Base-by-base conservation (phyloP, 2,888 invertebrate species). In the Clepsis dumicolana region DNA sequence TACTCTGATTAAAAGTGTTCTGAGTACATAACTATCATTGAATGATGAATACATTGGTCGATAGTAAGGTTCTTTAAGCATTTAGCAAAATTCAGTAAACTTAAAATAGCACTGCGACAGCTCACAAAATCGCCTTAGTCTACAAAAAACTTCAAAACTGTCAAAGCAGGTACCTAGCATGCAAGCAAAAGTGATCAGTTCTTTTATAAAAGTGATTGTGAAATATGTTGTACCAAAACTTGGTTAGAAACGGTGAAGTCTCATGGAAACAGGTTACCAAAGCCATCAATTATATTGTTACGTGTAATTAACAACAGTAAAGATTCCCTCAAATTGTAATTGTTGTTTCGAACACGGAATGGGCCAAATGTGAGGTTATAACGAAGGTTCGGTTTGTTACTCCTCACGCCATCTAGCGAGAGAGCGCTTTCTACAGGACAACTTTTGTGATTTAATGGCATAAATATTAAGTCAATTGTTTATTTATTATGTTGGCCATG, bases 351-450 rank as follows among this genome's bases (percentile, higher is more conserved):
- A 63, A 59, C 66, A 64, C 54, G 64, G 38, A 60, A 65, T 67
- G 59, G 68, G 62, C 61, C 53, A 64, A 67, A 70, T 72, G 71
- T 60, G 64, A 70, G 59, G 73, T 75, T 73, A 77, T 66, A 71
- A 71, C 70, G 73, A 80, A 80, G 70, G 71, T 57, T 59, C 69
- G 60, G 89, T 89, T 86, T 83, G 82, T 63, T 70, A 82, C 88
- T 65, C 71, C 79, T 82, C 72, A 79, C 88, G 90, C 90, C 90
- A 91, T 91, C 90, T 91, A 82, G 71, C 73, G 84, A 68, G 69
- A 74, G 75, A 70, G 63, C 52, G 32, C 64, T 68, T 64, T 63
- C 63, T 68, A 32, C 44, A 41, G 59, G 25, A 25, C 50, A 56
- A 32, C 44, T 52, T 63, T 68, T 63, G 41, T 41, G 18, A 67